phyloP scores from a whole-genome alignment of 2,113 vertebrate genomes.

The Xerus inauris region DNA sequence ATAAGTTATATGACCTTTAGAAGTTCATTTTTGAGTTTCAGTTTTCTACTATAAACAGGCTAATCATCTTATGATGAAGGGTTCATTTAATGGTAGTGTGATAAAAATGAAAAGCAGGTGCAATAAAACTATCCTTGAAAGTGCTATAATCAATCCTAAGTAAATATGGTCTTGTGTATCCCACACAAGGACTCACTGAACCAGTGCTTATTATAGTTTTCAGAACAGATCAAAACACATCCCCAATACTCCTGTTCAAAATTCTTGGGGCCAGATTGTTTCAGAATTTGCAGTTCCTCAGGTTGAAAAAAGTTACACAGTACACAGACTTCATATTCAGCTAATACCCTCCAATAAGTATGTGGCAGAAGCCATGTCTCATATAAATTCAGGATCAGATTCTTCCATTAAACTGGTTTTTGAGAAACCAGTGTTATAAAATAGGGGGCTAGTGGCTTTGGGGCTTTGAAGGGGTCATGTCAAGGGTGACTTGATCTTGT shows the following conservation, averaged over 20 bases:
- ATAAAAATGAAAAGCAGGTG: neutral
- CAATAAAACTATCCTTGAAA: neutral
- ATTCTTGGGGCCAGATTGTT: neutral
- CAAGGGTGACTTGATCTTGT: neutral
- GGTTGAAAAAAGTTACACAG: neutral
- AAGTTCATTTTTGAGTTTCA: neutral
- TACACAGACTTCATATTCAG: neutral
- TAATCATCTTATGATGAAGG: neutral
- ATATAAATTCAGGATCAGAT: neutral
- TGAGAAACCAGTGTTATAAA: slow-evolving; percentile 16
- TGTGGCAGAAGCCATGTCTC: neutral
- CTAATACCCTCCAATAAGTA: neutral
- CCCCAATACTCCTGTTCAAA: neutral
- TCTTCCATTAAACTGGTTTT: too few species aligned
- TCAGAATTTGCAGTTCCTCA: slow-evolving; percentile 4
- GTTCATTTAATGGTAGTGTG: slow-evolving; percentile 10
- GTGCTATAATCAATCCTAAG: neutral
- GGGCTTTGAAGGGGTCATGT: neutral
- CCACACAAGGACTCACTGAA: neutral
- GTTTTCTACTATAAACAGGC: neutral
- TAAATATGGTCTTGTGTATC: neutral
- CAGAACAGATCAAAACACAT: neutral
- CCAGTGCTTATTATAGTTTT: neutral
- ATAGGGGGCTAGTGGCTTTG: neutral
- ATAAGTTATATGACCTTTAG: neutral